These are phyloP conservation scores for Alouatta palliata DNA, from an alignment of 2,113 vertebrate species.

Conservation along the genomic window DNA sequence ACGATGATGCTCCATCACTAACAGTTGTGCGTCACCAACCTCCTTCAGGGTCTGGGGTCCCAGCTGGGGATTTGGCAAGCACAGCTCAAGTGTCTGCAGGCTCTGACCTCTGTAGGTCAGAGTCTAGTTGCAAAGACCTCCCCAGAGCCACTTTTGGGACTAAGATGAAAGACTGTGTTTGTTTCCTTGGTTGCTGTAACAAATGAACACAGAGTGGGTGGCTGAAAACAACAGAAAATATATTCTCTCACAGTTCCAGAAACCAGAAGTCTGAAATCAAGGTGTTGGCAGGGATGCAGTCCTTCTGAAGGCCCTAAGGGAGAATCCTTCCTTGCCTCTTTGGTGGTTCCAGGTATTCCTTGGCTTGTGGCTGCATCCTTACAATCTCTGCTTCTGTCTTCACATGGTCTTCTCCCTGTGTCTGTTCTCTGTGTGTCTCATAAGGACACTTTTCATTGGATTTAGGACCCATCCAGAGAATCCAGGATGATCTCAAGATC, in stretches of 20 bases:
- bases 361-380: not conserved
- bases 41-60: not conserved
- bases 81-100: not conserved
- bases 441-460: not conserved
- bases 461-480: not conserved
- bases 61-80: not conserved
- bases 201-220: not conserved
- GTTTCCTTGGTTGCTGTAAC: not conserved
- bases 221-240: not conserved
- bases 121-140: not conserved
- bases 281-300: not conserved
- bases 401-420: not conserved
- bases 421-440: not conserved
- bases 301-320: not conserved
- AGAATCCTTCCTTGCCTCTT: not conserved
- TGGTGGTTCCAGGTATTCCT: not conserved
- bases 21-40: not conserved
- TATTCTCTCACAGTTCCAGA: not conserved
- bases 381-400: not conserved
- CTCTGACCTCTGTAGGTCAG: not conserved
- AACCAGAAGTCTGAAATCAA: not conserved
- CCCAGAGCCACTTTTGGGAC: not conserved
- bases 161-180: not conserved
- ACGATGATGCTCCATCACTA: no score
- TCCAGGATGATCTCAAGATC: not conserved